Conservation (phyloP, 1,140 invertebrate genomes). For the Hypsibius dujardini region DNA sequence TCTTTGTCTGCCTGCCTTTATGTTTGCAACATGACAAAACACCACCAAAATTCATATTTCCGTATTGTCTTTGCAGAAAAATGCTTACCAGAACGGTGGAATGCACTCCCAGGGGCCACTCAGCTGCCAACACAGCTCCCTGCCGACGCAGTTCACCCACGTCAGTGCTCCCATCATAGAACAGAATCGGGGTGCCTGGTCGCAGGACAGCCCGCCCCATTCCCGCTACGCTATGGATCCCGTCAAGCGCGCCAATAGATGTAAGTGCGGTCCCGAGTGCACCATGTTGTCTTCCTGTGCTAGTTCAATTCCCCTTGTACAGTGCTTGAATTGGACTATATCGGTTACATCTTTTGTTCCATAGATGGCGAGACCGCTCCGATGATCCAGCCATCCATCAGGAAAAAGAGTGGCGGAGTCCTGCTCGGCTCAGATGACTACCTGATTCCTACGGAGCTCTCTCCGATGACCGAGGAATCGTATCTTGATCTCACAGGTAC, state of each 20-base stretch:
- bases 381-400: too few relatives aligned
- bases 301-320: neutral
- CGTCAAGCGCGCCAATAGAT: neutral
- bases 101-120: neutral
- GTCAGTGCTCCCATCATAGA: conserved; percentile 1
- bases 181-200: neutral
- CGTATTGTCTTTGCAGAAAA: too few relatives aligned
- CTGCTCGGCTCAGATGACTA: neutral
- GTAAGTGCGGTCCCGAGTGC: neutral
- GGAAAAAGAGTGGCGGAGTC: conserved; percentile 4
- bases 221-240: neutral
- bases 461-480: neutral
- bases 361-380: neutral
- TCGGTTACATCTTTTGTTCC: neutral
- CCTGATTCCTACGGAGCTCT: neutral
- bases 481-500: conserved; percentile 9
- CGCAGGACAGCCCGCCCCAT: conserved; percentile 12
- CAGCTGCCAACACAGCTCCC: neutral
- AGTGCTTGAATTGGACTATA: neutral
- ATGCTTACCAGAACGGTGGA: conserved; percentile 1
- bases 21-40: too few relatives aligned
- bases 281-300: neutral
- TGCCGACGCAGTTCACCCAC: neutral
- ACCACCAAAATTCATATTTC: too few relatives aligned
- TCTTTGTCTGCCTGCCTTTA: too few relatives aligned